Evolutionary conservation across 2,888 invertebrate genomes (phyloP), one percentile per base, ranked within the genome.

Genomic region (Torymus aiolomorphi): DNA sequence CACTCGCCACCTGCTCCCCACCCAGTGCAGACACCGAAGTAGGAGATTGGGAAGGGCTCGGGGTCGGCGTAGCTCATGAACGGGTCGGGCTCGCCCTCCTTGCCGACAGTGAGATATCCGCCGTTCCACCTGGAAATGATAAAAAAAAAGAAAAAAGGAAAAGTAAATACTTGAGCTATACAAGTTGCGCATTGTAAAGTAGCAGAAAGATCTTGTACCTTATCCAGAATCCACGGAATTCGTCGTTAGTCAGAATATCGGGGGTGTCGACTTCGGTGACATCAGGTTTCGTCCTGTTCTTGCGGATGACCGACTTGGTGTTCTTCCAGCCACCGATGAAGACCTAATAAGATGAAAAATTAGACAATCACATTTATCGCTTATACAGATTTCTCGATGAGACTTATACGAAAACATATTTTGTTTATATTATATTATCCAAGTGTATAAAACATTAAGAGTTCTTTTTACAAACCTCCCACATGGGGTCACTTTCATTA

Each of bases 271-370:
- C 92, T 89, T 94, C 94, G 13, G 92, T 93, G 82, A 94, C 94
- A 74, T 96, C 96, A 2, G 96, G 96, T 90, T 96, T 94, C 81
- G 93, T 91, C 88, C 93, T 93, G 91, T 97, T 96, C 87, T 93
- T 94, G 79, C 97, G 94, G 88, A 96, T 96, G 0, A 96, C 95
- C 52, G 96, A 96, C 91, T 96, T 96, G 82, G 93, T 92, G 90
- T 97, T 97, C 31, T 93, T 93, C 97, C 97, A 97, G 51, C 97
- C 97, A 49, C 97, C 97, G 86, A 97, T 92, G 91, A 97, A 96
- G 73, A 97, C 89, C 94, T 94, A 42, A 42, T 42, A 8, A 8
- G 42, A 10, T 42, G 8, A 1, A 8, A 42, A 42, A 42, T 42
- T 8, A 5, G 42, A 42, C 1, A 42, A 42, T 42, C 42, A 42